A percentile compares a stretch with the other conserved stretches of the same genome.
These are phyloP conservation scores for Venustaconcha ellipsiformis DNA, from an alignment of 1,140 invertebrate species.

Conservation along the genomic window DNA sequence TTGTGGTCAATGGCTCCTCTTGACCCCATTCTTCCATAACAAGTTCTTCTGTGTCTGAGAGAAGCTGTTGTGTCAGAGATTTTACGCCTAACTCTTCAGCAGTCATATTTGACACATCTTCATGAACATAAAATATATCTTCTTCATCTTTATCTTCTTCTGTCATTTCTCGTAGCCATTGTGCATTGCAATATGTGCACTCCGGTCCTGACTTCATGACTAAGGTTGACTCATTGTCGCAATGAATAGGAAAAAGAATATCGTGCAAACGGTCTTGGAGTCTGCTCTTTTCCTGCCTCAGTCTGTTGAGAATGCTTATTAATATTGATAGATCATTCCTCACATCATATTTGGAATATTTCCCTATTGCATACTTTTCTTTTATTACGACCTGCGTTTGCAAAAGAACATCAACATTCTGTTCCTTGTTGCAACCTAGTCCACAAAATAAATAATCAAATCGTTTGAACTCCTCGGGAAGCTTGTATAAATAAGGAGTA, in stretches of 20 bases:
- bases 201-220: conserved; percentile 27
- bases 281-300: neutral
- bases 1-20: conserved; percentile 50
- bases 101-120: conserved; percentile 35
- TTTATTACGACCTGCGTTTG: neutral
- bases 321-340: conserved; percentile 3
- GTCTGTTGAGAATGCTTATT: conserved; percentile 2
- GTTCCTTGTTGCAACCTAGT: conserved; percentile 3
- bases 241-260: conserved; percentile 8
- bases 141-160: conserved; percentile 36
- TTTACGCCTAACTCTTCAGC: conserved; percentile 31
- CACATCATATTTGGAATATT: neutral
- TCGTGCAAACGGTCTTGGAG: neutral
- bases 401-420: conserved; percentile 5
- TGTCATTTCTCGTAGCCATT: conserved; percentile 4
- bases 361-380: neutral
- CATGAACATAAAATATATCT: conserved; percentile 39
- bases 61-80: conserved; percentile 31
- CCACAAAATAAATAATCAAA: neutral
- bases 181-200: conserved; percentile 17
- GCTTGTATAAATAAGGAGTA: conserved; percentile 2
- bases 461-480: conserved; percentile 1
- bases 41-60: conserved; percentile 34
- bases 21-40: conserved; percentile 48
- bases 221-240: conserved; percentile 2